Base-by-base conservation (phyloP, 2,113 vertebrate genomes). In the Thalassarche chlororhynchos region DNA sequence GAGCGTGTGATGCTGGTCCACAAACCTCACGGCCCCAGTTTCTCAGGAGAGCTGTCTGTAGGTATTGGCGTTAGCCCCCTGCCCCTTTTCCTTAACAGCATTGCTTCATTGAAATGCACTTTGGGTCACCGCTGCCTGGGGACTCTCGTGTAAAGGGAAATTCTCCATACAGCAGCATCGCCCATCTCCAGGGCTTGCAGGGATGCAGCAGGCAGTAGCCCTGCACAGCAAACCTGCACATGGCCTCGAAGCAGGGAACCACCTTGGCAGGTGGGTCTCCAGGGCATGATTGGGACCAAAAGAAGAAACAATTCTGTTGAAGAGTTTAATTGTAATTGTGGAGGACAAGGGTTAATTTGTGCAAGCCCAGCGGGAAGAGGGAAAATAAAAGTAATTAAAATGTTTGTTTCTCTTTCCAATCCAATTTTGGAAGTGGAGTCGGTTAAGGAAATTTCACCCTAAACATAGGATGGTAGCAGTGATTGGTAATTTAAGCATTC, bases 311-410 rank as follows among this genome's bases (percentile, higher is more conserved):
- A 83, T 72, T 76, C 60, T 97, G 92, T 97, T 88, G 90, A 96
- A 97, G 89, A 91, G 86, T 83, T 97, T 96, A 97, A 97, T 95
- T 93, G 75, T 71, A 93, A 95, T 93, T 95, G 90, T 87, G 87
- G 60, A 97, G 89, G 96, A 97, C 77, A 85, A 94, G 64, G 84
- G 89, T 98, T 97, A 84, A 93, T 98, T 97, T 96, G 93, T 84
- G 81, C 77, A 87, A 94, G 77, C 84, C 94, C 57, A 87, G 90
- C 38, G 77, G 82, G 91, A 96, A 96, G 69, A 78, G 47, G 58
- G 81, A 88, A 96, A 92, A 95, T 69, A 94, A 96, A 97, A 97
- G 57, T 65, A 91, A 98, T 97, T 95, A 95, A 97, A 98, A 97
- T 64, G n/a, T 94, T 93, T 89, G 82, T 93, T 87, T 61, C 60